A percentile compares a stretch with the other conserved stretches of the same genome.
phyloP scores from a whole-genome alignment of 2,113 vertebrate genomes.

The Mionectes macconnelli region DNA sequence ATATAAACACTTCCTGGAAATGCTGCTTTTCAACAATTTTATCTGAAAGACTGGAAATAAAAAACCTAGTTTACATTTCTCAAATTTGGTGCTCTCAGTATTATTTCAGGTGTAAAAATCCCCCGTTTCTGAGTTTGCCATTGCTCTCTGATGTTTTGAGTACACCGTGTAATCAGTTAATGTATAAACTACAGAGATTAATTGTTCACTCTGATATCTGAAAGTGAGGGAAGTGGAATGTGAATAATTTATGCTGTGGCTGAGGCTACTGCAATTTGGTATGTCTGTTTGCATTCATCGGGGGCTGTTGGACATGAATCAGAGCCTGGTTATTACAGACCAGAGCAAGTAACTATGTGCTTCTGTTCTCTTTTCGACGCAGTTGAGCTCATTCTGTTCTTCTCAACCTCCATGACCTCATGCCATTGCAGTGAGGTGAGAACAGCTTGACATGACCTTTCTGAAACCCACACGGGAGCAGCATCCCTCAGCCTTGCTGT shows the following conservation, averaged over 20 bases:
- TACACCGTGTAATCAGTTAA: neutral
- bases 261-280: neutral
- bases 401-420: neutral
- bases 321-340: neutral
- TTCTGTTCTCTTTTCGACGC: rapidly evolving
- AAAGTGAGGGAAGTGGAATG: neutral
- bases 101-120: neutral
- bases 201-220: neutral
- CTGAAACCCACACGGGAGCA: neutral
- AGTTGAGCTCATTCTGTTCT: neutral
- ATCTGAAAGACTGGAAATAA: neutral
- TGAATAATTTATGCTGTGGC: neutral
- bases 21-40: neutral
- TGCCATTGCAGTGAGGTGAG: neutral
- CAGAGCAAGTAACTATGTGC: neutral
- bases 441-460: neutral
- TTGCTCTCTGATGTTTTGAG: neutral
- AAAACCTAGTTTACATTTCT: neutral
- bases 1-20: constrained; percentile 10
- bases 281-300: neutral
- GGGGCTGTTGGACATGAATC: neutral
- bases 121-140: neutral
- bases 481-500: neutral
- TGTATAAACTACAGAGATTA: neutral
- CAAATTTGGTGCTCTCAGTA: neutral